Conservation (phyloP, 2,888 invertebrate species). For the Seira ritae region DNA sequence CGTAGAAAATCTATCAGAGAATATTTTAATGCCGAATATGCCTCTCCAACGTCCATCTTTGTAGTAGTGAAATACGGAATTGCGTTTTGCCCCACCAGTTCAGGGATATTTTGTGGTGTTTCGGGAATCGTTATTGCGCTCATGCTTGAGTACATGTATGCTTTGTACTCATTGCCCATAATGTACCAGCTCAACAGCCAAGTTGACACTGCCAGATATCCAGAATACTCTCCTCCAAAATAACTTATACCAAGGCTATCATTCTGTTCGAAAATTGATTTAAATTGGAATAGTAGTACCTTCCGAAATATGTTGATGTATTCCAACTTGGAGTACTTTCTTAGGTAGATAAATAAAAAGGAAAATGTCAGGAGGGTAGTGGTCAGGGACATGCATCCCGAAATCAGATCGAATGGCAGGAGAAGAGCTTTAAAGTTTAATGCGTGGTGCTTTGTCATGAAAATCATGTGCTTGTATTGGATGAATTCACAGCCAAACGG, state of each 20-base stretch:
- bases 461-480: slow-evolving; percentile 17
- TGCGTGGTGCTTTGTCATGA: slow-evolving; percentile 27
- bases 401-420: slow-evolving; percentile 17
- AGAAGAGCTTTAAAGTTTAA: slow-evolving; percentile 7
- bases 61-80: slow-evolving; percentile 44
- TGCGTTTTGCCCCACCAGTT: slow-evolving; percentile 26
- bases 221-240: neutral
- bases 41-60: neutral
- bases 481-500: slow-evolving; percentile 22
- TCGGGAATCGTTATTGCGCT: slow-evolving; percentile 18
- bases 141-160: slow-evolving; percentile 49
- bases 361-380: neutral
- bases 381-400: neutral
- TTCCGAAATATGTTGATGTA: neutral
- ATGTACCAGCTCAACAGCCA: slow-evolving; percentile 33
- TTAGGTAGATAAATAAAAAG: neutral
- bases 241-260: neutral
- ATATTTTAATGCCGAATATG: slow-evolving; percentile 35
- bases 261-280: slow-evolving; percentile 25
- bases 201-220: neutral
- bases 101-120: slow-evolving; percentile 25
- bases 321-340: neutral
- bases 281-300: slow-evolving; percentile 11
- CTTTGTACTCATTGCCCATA: slow-evolving; percentile 48
- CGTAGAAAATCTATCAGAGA: neutral